Conservation (phyloP, 2,888 invertebrate species). For the Drosophila pullipes region DNA sequence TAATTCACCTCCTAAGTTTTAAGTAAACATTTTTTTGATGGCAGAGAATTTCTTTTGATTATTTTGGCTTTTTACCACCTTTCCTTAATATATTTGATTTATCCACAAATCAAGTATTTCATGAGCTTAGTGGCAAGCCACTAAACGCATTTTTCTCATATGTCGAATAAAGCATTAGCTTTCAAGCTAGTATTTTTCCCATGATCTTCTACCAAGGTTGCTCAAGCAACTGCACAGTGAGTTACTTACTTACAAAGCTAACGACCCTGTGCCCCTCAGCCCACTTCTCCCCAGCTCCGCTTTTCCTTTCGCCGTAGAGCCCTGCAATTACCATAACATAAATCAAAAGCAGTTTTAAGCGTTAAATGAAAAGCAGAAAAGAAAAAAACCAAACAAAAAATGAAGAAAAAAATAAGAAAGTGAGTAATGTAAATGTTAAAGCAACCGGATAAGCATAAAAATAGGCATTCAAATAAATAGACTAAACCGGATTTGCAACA, state of each 20-base stretch:
- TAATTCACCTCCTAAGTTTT: background rate
- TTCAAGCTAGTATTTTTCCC: background rate
- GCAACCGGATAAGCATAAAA: conserved; percentile 75
- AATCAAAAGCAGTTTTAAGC: conserved; percentile 69
- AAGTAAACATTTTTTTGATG: too few relatives aligned
- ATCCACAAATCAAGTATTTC: background rate
- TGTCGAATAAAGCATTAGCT: background rate
- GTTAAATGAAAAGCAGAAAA: conserved; percentile 25
- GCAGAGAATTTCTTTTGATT: background rate
- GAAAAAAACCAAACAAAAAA: conserved; percentile 1
- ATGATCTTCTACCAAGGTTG: conserved; percentile 1
- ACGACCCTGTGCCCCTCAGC: conserved; percentile 4
- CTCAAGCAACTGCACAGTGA: conserved; percentile 20
- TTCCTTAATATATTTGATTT: background rate
- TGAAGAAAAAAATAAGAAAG: conserved; percentile 20
- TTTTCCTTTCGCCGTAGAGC: conserved; percentile 13
- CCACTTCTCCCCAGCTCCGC: background rate
- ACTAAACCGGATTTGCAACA: conserved; percentile 73
- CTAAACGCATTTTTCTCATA: background rate
- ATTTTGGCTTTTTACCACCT: background rate
- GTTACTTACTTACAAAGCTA: conserved; percentile 10
- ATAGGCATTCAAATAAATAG: conserved; percentile 78
- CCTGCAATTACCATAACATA: conserved; percentile 75
- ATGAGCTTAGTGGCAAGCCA: background rate
- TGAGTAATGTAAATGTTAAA: conserved; percentile 48